phyloP scores from a whole-genome alignment of 2,888 invertebrate genomes.

The Phalangium opilio region DNA sequence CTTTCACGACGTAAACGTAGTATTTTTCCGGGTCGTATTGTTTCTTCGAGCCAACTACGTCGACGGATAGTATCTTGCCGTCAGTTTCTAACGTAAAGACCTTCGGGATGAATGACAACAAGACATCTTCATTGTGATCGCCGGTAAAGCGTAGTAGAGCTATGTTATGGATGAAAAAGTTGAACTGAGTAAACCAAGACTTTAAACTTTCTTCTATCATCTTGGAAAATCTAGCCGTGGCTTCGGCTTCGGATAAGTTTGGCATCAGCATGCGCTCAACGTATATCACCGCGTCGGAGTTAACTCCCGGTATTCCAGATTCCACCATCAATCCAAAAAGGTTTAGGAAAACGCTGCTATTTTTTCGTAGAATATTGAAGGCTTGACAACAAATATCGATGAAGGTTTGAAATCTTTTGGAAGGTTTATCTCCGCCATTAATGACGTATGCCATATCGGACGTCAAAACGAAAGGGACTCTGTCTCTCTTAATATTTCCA shows the following conservation, averaged over 20 bases:
- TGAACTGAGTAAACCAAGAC: slow-evolving; percentile 86
- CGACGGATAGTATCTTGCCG: slow-evolving; percentile 68
- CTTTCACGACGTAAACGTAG: slow-evolving; percentile 73
- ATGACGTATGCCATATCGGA: slow-evolving; percentile 99
- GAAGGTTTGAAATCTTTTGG: slow-evolving; percentile 87
- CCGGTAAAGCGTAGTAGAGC: slow-evolving; percentile 81
- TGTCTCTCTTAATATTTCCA: slow-evolving; percentile 90
- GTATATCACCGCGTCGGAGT: slow-evolving; percentile 76
- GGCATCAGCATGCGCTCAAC: slow-evolving; percentile 78
- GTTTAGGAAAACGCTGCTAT: slow-evolving; percentile 76
- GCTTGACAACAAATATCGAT: slow-evolving; percentile 97
- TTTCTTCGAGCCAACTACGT: slow-evolving; percentile 79
- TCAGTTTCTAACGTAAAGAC: slow-evolving; percentile 69
- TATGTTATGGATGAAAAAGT: slow-evolving; percentile 94
- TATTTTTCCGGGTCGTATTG: slow-evolving; percentile 93
- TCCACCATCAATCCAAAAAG: slow-evolving; percentile 83
- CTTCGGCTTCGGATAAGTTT: slow-evolving; percentile 80
- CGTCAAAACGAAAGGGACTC: slow-evolving; percentile 92
- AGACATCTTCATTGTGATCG: slow-evolving; percentile 58
- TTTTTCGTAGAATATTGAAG: slow-evolving; percentile 82
- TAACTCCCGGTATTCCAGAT: slow-evolving; percentile 80
- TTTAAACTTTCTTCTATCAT: slow-evolving; percentile 90
- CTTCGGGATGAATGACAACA: slow-evolving; percentile 83
- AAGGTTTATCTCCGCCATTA: slow-evolving; percentile 84
- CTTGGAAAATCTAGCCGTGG: slow-evolving; percentile 84